Percentiles rank a stretch among this genome's conserved stretches.
phyloP scores from a whole-genome alignment of 2,113 vertebrate genomes.

The Platysternon megacephalum region DNA sequence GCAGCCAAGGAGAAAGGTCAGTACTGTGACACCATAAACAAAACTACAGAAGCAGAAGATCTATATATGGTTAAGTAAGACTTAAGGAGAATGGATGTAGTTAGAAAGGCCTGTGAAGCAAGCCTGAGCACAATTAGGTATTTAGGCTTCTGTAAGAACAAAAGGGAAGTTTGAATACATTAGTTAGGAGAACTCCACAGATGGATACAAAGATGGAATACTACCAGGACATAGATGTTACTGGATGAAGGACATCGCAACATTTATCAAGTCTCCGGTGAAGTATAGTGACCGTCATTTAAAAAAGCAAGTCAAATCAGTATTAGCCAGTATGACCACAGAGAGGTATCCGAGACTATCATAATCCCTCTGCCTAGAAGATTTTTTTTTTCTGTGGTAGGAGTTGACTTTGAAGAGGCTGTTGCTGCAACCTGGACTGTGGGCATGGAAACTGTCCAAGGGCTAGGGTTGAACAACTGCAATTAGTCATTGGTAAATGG shows the following conservation, averaged over 20 bases:
- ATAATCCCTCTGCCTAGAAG: neutral
- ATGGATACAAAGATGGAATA: neutral
- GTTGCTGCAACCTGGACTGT: neutral
- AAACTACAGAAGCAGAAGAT: conserved; percentile 28
- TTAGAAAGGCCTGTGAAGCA: conserved; percentile 5
- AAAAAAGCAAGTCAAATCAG: neutral
- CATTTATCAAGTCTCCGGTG: neutral
- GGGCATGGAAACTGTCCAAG: neutral
- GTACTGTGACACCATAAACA: conserved; percentile 59
- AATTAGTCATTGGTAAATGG: conserved; percentile 2
- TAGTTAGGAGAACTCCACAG: neutral
- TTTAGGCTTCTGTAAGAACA: conserved; percentile 24
- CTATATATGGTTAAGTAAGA: conserved; percentile 24
- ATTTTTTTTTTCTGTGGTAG: conserved; percentile 13
- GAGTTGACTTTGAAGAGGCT: neutral
- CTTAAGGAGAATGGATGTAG: neutral
- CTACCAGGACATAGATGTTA: neutral
- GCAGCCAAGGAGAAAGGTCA: conserved; percentile 53
- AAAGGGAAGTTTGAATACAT: neutral
- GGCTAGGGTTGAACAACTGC: neutral
- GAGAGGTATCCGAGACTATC: neutral
- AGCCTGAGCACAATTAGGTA: neutral
- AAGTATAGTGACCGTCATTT: neutral
- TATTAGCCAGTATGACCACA: neutral
- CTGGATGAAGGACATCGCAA: neutral